Evolutionary conservation across 1,140 invertebrate genomes (phyloP), one percentile per base, ranked within the genome.

Genomic region (Polyergus mexicanus): DNA sequence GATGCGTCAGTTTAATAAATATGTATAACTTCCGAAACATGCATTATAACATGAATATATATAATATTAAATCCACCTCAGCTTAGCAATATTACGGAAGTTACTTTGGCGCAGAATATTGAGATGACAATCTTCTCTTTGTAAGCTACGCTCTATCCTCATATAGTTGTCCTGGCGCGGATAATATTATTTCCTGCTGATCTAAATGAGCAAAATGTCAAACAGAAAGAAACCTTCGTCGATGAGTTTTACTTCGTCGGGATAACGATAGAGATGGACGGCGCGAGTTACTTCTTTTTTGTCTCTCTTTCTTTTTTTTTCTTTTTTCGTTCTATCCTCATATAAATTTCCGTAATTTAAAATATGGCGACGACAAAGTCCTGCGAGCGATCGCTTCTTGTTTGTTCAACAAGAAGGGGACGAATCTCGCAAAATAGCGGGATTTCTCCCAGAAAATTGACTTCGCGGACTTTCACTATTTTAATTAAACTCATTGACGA

Each of bases 401-500:
- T 83, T 83, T 83, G 62, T 74, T 72, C 54, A 83, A 74, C 54
- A 22, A 51, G 16, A 19, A 25, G 35, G 32, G 35, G 44, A 83
- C 28, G 78, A 83, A 72, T 72, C 54, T 13, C 44, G 63, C 28
- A 35, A 22, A 72, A 60, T 60, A 19, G 68, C 38, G 19, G 41
- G 38, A 35, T 83, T 47, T 32, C 47, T 72, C 54, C 35, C 38
- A 22, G 28, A 38, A 35, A 72, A 83, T 74, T 28, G 38, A 71
- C 65, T 56, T 56, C n/a, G 35, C 6, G 16, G 35, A 80, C 78
- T 83, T 74, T 83, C 25, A 58, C 78, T 74, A 72, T 83, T 83
- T 83, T 83, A 83, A 83, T 83, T 83, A 83, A 83, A 83, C 78
- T 83, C 72, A 83, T 83, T 60, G 68, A 72, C 25, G 66, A 69